Percentiles rank a stretch among this genome's conserved stretches.
phyloP scores from a whole-genome alignment of 2,888 invertebrate species.

The Ormia ochracea region DNA sequence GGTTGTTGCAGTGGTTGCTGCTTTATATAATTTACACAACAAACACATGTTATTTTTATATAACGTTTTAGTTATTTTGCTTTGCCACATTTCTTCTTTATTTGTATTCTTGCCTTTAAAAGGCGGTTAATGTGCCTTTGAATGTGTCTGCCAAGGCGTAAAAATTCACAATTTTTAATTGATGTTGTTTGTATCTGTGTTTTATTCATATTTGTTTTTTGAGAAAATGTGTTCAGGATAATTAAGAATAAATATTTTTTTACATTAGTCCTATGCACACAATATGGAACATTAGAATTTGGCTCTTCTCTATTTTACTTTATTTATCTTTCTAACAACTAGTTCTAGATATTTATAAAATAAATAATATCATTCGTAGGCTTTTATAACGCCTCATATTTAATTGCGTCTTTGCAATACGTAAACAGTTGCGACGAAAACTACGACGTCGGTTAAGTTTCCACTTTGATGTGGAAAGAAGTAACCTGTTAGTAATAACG shows the following conservation, averaged over 20 bases:
- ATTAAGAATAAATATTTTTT: slow-evolving; percentile 29
- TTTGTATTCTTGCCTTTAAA: slow-evolving; percentile 28
- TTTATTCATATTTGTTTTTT: slow-evolving; percentile 11
- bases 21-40: not conserved
- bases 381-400: not conserved
- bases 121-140: slow-evolving; percentile 48
- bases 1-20: slow-evolving; percentile 1
- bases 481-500: no score
- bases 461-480: no score
- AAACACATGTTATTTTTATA: slow-evolving; percentile 49
- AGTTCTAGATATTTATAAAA: not conserved
- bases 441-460: no score
- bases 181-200: slow-evolving; percentile 14
- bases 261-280: not conserved
- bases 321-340: not conserved
- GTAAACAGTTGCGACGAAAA: no score
- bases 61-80: not conserved
- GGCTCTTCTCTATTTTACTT: not conserved
- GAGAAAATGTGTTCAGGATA: slow-evolving; percentile 29
- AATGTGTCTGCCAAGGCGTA: slow-evolving; percentile 55
- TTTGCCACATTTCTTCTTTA: slow-evolving; percentile 6
- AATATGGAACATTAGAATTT: not conserved
- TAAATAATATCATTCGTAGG: not conserved
- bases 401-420: not conserved
- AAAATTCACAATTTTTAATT: slow-evolving; percentile 59